These are phyloP conservation scores for Ardeotis arabs DNA, from an alignment of 2,113 vertebrate species.

Conservation along the genomic window DNA sequence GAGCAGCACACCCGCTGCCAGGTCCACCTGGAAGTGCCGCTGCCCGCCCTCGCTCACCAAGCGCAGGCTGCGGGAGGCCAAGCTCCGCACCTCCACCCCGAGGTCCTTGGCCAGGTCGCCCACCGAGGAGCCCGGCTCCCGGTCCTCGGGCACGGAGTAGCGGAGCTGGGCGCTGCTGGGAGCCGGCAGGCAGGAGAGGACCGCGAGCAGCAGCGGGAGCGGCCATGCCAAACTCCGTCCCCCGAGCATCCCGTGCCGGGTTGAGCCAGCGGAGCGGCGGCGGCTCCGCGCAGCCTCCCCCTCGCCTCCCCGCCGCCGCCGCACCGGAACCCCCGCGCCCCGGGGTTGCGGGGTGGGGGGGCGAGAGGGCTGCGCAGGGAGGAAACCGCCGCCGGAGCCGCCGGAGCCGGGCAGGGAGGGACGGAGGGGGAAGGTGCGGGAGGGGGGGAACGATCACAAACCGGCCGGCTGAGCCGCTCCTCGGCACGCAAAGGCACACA, in stretches of 20 bases:
- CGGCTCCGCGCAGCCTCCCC: conserved; percentile 4
- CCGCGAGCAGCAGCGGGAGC: conserved; percentile 60
- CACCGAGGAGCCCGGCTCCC: conserved; percentile 79
- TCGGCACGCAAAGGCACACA: conserved; percentile 60
- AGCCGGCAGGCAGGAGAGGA: conserved; percentile 63
- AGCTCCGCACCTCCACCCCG: conserved; percentile 75
- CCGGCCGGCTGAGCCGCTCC: conserved; percentile 56
- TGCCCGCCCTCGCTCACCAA: conserved; percentile 76
- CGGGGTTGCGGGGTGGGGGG: neutral
- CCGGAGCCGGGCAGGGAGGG: conserved; percentile 23
- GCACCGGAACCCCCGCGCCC: neutral
- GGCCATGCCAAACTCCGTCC: conserved; percentile 74
- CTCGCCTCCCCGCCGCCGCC: neutral
- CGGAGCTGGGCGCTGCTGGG: conserved; percentile 77
- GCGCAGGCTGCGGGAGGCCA: conserved; percentile 76
- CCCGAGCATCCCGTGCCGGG: conserved; percentile 64
- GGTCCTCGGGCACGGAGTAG: conserved; percentile 83
- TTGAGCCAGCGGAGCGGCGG: conserved; percentile 24
- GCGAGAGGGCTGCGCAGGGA: neutral
- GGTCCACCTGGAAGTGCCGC: conserved; percentile 79
- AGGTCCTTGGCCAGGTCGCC: conserved; percentile 86
- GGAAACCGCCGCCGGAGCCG: conserved; percentile 31
- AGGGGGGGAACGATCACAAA: conserved; percentile 44
- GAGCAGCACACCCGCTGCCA: conserved; percentile 76
- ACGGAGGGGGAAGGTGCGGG: neutral